Evolutionary conservation across 2,888 invertebrate species (phyloP).

Genomic region (Apamea anceps): DNA sequence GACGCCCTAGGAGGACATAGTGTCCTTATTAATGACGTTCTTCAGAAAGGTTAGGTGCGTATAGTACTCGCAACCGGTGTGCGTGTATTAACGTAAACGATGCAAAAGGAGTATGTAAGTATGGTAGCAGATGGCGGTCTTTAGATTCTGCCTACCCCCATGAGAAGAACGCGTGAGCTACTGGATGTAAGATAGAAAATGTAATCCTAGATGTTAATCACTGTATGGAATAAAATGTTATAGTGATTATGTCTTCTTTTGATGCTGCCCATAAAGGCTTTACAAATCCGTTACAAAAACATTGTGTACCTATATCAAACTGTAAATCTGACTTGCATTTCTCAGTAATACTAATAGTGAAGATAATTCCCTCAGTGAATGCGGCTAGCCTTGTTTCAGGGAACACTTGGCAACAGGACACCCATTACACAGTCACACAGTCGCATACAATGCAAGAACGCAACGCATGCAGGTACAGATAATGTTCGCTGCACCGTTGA

Average conservation of each 20-base stretch:
- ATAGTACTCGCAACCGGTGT: neutral
- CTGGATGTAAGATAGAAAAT: neutral
- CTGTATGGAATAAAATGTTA: neutral
- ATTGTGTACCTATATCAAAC: slow-evolving; percentile 9
- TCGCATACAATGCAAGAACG: slow-evolving; percentile 36
- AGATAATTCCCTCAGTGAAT: slow-evolving; percentile 36
- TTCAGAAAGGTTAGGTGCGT: neutral
- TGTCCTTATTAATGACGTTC: neutral
- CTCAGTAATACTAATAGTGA: slow-evolving; percentile 41
- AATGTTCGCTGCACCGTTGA: slow-evolving; percentile 19
- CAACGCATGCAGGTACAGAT: slow-evolving; percentile 36
- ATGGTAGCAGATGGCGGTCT: neutral
- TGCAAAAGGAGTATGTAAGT: too few relatives aligned
- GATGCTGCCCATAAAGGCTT: neutral
- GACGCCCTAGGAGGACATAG: neutral
- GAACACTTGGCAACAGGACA: slow-evolving; percentile 60
- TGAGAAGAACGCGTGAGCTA: neutral
- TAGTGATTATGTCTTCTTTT: neutral
- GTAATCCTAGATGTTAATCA: neutral
- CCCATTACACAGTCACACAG: slow-evolving; percentile 18
- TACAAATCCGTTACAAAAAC: slow-evolving; percentile 6
- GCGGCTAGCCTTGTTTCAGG: slow-evolving; percentile 47
- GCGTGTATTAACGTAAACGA: neutral
- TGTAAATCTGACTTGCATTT: slow-evolving; percentile 20
- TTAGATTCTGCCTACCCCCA: neutral